Evolutionary conservation across 1,140 invertebrate genomes (phyloP).

Genomic region (Brachionus manjavacas): DNA sequence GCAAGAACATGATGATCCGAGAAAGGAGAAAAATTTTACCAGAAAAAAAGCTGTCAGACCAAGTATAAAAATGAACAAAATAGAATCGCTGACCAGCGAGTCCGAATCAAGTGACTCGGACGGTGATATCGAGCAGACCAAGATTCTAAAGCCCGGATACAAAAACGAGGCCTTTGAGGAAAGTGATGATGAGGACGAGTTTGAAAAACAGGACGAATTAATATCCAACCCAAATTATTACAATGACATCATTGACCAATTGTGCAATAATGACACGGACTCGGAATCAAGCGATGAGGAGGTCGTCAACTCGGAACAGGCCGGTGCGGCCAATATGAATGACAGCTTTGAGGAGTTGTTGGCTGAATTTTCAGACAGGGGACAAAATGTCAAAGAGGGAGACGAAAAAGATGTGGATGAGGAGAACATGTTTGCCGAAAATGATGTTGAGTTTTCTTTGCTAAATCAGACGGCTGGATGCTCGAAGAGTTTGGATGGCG

Average conservation of each 20-base stretch:
- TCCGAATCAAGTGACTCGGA: background rate
- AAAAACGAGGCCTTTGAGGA: slow-evolving; percentile 12
- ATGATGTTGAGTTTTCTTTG: slow-evolving; percentile 29
- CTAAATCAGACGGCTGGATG: slow-evolving; percentile 16
- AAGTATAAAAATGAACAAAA: background rate
- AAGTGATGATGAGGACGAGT: slow-evolving; percentile 19
- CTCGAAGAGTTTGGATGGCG: background rate
- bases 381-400: background rate
- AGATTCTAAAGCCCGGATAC: background rate
- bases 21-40: background rate
- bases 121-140: background rate
- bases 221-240: slow-evolving; percentile 24
- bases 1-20: background rate
- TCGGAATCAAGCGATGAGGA: background rate
- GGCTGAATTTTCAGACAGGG: slow-evolving; percentile 13
- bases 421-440: slow-evolving; percentile 40
- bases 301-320: background rate
- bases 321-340: background rate
- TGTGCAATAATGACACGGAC: slow-evolving; percentile 24
- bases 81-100: background rate
- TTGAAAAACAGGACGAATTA: slow-evolving; percentile 8
- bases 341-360: slow-evolving; percentile 26
- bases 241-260: slow-evolving; percentile 32
- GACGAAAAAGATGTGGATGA: slow-evolving; percentile 34
- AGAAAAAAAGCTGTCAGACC: background rate